These are phyloP conservation scores for Adrianichthys oophorus DNA, from an alignment of 2,797 vertebrate genomes.

Conservation along the genomic window DNA sequence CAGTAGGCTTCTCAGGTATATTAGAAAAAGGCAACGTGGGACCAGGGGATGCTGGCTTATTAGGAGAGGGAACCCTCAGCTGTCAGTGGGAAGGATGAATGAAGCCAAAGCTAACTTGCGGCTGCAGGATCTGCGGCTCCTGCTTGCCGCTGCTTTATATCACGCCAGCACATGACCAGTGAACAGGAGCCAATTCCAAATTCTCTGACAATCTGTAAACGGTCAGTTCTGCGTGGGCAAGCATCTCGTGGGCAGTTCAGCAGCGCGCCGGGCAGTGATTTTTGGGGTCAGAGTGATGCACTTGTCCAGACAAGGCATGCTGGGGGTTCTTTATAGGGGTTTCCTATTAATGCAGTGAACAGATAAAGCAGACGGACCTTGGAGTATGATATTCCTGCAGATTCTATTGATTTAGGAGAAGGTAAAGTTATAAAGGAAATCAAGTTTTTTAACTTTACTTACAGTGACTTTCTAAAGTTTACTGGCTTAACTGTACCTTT, in stretches of 20 bases:
- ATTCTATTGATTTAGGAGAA: not conserved
- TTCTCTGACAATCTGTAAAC: conserved; percentile 56
- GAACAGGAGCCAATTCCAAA: conserved; percentile 39
- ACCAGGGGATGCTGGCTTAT: conserved; percentile 46
- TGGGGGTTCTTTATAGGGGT: conserved; percentile 47
- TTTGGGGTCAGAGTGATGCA: conserved; percentile 56
- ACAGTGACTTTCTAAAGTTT: conserved; percentile 3
- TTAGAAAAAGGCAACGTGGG: conserved; percentile 34
- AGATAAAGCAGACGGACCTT: conserved; percentile 17
- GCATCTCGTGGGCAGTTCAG: conserved; percentile 35
- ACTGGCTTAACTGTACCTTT: not conserved
- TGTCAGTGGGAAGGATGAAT: conserved; percentile 36
- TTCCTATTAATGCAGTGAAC: conserved; percentile 50
- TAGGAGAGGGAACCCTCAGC: conserved; percentile 44
- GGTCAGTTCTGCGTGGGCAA: conserved; percentile 54
- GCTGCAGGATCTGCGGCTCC: conserved; percentile 22
- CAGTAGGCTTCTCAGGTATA: conserved; percentile 27
- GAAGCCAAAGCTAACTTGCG: conserved; percentile 25
- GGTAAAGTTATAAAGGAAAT: conserved; percentile 3
- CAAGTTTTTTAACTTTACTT: conserved; percentile 28
- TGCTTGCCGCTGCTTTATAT: conserved; percentile 32
- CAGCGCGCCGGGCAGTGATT: conserved; percentile 49
- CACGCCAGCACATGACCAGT: conserved; percentile 5
- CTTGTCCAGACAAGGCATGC: conserved; percentile 44
- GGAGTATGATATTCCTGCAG: conserved; percentile 21